A percentile compares a stretch with the other conserved stretches of the same genome.
Conservation (phyloP, 2,888 invertebrate genomes). For the Chymomyza fuscimana region DNA sequence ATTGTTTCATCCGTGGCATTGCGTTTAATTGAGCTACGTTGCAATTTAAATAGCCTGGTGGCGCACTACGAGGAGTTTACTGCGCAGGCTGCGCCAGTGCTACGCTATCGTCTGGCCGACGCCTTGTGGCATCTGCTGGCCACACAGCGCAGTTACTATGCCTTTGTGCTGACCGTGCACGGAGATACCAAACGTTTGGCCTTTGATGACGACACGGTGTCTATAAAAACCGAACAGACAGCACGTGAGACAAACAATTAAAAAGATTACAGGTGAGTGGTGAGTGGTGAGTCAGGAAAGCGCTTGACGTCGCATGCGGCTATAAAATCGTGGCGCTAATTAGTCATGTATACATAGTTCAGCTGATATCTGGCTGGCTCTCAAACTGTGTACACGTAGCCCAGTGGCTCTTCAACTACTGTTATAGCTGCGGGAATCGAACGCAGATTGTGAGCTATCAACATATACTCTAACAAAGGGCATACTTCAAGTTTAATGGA, state of each 20-base stretch:
- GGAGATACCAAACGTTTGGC: constrained; percentile 70
- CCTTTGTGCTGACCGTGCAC: constrained; percentile 69
- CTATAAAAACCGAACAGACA: not conserved
- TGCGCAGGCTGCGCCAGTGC: constrained; percentile 23
- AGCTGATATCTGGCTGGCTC: not conserved
- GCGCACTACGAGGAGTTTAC: constrained; percentile 70
- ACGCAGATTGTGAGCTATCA: too few species aligned
- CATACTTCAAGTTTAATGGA: too few species aligned
- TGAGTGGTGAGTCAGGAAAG: not conserved
- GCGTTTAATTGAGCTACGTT: constrained; percentile 76
- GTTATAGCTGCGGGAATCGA: too few species aligned
- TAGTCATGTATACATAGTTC: not conserved
- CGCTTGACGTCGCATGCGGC: not conserved
- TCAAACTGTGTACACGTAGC: too few species aligned
- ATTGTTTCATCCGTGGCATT: constrained; percentile 55
- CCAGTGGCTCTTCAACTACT: too few species aligned
- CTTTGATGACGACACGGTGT: constrained; percentile 34
- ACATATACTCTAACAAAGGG: too few species aligned
- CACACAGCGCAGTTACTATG: constrained; percentile 62
- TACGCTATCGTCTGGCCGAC: constrained; percentile 56
- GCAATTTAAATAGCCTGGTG: constrained; percentile 71
- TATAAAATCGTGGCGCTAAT: not conserved
- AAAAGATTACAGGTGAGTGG: not conserved
- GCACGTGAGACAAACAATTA: not conserved
- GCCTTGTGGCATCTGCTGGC: constrained; percentile 57